A percentile compares a stretch with the other conserved stretches of the same genome.
phyloP scores from a whole-genome alignment of 2,888 invertebrate genomes.

The Sphaeridia pumilis region DNA sequence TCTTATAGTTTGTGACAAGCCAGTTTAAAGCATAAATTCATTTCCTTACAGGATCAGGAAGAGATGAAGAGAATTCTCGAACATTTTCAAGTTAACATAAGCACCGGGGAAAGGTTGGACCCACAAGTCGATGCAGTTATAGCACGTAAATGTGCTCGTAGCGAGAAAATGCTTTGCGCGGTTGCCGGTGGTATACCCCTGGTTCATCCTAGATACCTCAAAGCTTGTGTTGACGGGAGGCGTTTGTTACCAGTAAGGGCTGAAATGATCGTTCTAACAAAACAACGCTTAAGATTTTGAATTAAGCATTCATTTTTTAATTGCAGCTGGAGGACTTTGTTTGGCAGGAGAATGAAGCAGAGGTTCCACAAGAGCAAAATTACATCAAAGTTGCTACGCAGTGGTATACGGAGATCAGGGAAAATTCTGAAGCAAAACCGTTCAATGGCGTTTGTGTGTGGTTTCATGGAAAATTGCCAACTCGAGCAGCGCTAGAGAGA shows the following conservation, averaged over 20 bases:
- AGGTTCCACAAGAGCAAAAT: conserved; percentile 13
- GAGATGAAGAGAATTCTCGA: conserved; percentile 42
- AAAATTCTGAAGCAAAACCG: conserved; percentile 11
- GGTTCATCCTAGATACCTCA: conserved; percentile 64
- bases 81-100: conserved; percentile 53
- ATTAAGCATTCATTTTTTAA: not conserved
- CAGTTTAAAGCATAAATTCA: too few species aligned
- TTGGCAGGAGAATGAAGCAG: conserved; percentile 18
- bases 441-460: conserved; percentile 35
- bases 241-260: conserved; percentile 52
- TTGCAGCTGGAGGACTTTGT: conserved; percentile 16
- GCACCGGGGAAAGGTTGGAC: conserved; percentile 49
- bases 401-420: conserved; percentile 17
- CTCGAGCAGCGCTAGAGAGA: conserved; percentile 51
- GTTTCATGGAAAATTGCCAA: conserved; percentile 49
- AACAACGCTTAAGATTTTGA: conserved; percentile 4
- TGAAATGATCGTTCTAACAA: conserved; percentile 8
- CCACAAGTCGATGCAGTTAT: conserved; percentile 61
- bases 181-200: conserved; percentile 64
- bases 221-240: conserved; percentile 51
- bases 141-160: conserved; percentile 56
- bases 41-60: conserved; percentile 2
- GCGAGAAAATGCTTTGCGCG: conserved; percentile 75
- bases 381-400: conserved; percentile 12
- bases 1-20: too few species aligned